Evolutionary conservation across 2,888 invertebrate species (phyloP).

Genomic region (Monoplex corrugatus): DNA sequence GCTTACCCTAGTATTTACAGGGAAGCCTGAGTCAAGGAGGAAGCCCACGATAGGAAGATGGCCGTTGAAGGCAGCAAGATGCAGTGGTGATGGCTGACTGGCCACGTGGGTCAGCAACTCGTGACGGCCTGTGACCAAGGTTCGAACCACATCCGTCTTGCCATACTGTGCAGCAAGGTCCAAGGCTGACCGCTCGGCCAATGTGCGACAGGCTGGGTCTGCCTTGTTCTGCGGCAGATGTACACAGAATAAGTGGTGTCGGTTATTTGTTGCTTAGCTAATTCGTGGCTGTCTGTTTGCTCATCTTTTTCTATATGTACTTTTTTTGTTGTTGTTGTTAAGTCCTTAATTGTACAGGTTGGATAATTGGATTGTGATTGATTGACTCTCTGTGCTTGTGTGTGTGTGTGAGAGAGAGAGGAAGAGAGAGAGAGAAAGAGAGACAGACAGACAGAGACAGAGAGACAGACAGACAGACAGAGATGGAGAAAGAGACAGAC

Average conservation of each 20-base stretch:
- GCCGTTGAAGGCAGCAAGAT: constrained; percentile 95
- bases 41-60: constrained; percentile 88
- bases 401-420: constrained; percentile 7
- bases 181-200: constrained; percentile 93
- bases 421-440: no score
- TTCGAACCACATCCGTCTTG: constrained; percentile 90
- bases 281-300: no score
- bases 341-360: background rate
- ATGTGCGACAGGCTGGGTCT: constrained; percentile 93
- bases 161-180: constrained; percentile 94
- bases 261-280: no score
- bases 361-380: background rate
- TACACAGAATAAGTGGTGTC: no score
- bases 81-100: constrained; percentile 92
- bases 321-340: no score
- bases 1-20: constrained; percentile 86
- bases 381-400: constrained; percentile 3
- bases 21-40: constrained; percentile 91
- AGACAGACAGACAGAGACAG: no score
- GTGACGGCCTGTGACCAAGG: constrained; percentile 91
- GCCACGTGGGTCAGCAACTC: constrained; percentile 86
- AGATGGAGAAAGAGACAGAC: no score
- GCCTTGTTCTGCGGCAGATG: constrained; percentile 87
- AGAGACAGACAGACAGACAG: no score
- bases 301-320: no score